Evolutionary conservation across 2,888 invertebrate species (phyloP).

Genomic region (Phrixothrix hirtus): DNA sequence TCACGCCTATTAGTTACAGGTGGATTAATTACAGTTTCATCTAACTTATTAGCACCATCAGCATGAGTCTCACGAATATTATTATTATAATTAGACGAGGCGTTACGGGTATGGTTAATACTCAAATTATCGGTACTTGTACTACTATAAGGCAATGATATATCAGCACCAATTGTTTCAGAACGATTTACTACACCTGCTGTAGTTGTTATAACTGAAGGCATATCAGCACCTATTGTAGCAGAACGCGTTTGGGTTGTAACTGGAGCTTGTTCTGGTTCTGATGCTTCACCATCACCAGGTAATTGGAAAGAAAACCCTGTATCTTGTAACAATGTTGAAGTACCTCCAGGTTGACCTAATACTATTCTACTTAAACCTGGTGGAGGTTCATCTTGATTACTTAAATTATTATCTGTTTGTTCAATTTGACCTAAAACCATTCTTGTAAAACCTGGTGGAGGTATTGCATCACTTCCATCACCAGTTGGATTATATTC

Average conservation of each 20-base stretch:
- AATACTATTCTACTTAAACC: conserved; percentile 69
- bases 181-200: conserved; percentile 38
- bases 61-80: conserved; percentile 58
- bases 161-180: conserved; percentile 45
- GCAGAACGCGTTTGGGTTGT: conserved; percentile 50
- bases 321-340: conserved; percentile 8
- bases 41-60: conserved; percentile 55
- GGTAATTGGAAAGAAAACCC: conserved; percentile 4
- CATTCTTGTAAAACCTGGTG: conserved; percentile 67
- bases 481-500: conserved; percentile 32
- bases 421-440: conserved; percentile 68
- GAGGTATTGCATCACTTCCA: conserved; percentile 59
- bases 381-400: conserved; percentile 63
- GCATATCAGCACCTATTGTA: conserved; percentile 55
- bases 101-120: conserved; percentile 21
- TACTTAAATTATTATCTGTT: conserved; percentile 36
- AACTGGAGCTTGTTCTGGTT: conserved; percentile 36
- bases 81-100: conserved; percentile 23
- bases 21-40: conserved; percentile 20
- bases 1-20: conserved; percentile 37
- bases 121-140: conserved; percentile 11
- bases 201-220: conserved; percentile 40
- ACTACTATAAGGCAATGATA: conserved; percentile 25
- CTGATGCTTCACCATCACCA: conserved; percentile 38
- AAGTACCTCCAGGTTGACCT: conserved; percentile 50